Evolutionary conservation across 2,797 vertebrate genomes (phyloP).

Genomic region (Oreortyx pictus): DNA sequence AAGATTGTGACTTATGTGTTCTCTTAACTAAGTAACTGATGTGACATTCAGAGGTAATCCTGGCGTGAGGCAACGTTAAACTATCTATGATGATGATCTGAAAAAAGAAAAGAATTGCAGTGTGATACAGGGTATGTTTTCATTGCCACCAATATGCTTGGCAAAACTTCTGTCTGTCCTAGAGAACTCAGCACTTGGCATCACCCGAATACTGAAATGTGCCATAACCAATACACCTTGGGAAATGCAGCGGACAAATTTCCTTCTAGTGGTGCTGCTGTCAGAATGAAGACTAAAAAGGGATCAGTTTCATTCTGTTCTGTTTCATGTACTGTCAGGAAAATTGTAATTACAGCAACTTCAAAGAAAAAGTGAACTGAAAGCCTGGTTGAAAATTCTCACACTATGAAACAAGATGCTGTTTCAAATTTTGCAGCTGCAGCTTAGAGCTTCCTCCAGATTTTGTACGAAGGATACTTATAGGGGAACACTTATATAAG

Average conservation of each 20-base stretch:
- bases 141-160: background rate
- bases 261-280: background rate
- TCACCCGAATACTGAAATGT: background rate
- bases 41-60: slow-evolving; percentile 15
- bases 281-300: background rate
- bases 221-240: background rate
- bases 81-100: background rate
- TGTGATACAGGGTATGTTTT: background rate
- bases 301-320: too few species aligned
- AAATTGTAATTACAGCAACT: too few species aligned
- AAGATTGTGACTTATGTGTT: background rate
- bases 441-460: too few species aligned
- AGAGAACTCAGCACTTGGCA: background rate
- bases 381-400: too few species aligned
- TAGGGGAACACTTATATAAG: too few species aligned
- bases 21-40: slow-evolving; percentile 36
- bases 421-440: too few species aligned
- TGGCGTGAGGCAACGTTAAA: background rate
- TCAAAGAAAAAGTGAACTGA: too few species aligned
- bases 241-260: background rate
- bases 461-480: too few species aligned
- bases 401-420: too few species aligned
- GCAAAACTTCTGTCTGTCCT: background rate
- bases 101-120: background rate
- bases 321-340: too few species aligned